Base-by-base conservation (phyloP, 2,888 invertebrate genomes). In the Zygogramma bicolorata region DNA sequence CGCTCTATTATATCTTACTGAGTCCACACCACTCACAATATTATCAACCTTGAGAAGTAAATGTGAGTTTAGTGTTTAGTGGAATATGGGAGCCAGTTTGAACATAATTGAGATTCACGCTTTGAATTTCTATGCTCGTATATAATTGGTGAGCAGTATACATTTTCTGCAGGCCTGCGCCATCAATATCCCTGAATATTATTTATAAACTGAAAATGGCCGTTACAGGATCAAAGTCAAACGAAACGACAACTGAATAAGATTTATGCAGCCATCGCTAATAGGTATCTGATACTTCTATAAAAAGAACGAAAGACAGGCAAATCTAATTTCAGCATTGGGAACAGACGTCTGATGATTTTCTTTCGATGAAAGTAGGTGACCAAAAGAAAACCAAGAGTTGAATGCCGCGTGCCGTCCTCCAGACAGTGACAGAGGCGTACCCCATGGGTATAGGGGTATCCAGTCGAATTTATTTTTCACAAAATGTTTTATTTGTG, bases 231-330 rank as follows among this genome's bases (percentile, higher is more conserved):
- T 46, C 46, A 46, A 46, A 46, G 46, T 46, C 10, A 46, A 8
- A 18, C 10, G 46, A 46, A 46, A 46, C 18, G 20, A 46, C 46
- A 46, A 20, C 22, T 20, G 18, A 46, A 46, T 10, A 18, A 46
- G 46, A 46, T 46, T 46, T 46, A 46, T 46, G 20, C 10, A 10
- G 22, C 46, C 46, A 46, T 20, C 46, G 10, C 46, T 7, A 46
- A 46, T 46, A 46, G 46, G 20, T 46, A 46, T 46, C 46, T 46
- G 46, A 20, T 46, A 20, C 46, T 46, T 46, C 46, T 46, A 46
- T 46, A 20, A 46, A 20, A 46, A 46, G 46, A 46, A 0, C 10
- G 46, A 46, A 22, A 46, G 46, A 22, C 46, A 46, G 20, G 46
- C 46, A 20, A 46, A 20, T 46, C 20, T 46, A 46, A 46, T 20